Percentiles rank a stretch among this genome's conserved stretches.
These are phyloP conservation scores for Mesoclemmys tuberculata DNA, from an alignment of 2,113 vertebrate species.

Conservation along the genomic window DNA sequence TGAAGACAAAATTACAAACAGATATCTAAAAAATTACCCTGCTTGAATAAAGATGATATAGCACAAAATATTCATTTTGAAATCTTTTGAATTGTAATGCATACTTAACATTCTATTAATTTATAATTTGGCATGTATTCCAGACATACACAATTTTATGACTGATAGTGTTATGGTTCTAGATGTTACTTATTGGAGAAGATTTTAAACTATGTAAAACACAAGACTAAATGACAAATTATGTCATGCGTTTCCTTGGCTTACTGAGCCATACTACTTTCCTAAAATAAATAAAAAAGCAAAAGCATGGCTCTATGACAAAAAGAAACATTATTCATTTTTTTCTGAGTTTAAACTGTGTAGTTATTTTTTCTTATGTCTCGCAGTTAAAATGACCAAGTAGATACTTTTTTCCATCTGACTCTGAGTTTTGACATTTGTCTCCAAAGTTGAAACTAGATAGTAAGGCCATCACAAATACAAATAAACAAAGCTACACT, in stretches of 20 bases:
- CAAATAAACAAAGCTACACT: background rate
- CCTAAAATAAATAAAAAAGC: background rate
- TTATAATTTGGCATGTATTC: background rate
- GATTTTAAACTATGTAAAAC: background rate
- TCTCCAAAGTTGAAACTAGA: background rate
- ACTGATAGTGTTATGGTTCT: background rate
- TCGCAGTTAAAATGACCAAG: background rate
- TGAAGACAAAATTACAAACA: background rate
- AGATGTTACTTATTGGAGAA: background rate
- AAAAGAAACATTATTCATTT: background rate
- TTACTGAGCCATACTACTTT: background rate
- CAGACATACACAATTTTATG: background rate
- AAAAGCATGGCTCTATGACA: background rate
- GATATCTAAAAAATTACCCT: background rate
- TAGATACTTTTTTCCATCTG: background rate
- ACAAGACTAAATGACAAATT: background rate
- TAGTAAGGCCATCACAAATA: background rate
- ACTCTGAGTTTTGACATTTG: background rate
- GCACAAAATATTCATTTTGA: background rate
- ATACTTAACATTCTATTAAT: background rate
- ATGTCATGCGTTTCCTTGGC: background rate
- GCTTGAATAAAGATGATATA: background rate
- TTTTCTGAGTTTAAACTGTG: background rate
- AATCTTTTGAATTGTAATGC: background rate
- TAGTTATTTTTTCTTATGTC: background rate